Base-by-base conservation (phyloP, 2,888 invertebrate genomes). In the Fragum fragum region DNA sequence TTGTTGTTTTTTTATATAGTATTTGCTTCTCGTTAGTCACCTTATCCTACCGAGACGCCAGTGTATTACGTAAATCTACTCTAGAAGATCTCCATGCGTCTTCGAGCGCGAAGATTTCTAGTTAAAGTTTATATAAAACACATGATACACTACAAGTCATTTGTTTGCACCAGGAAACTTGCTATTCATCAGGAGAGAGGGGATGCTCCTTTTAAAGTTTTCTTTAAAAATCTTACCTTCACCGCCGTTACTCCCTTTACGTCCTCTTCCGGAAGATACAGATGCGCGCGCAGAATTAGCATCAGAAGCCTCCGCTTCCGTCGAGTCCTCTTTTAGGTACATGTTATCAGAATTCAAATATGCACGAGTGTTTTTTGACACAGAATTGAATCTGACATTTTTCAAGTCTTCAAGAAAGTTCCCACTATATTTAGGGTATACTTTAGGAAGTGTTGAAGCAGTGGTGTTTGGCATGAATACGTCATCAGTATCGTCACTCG, bases 281-380 rank as follows among this genome's bases (percentile, higher is more conserved):
- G 68, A 32, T 16, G 78, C 68, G 29, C 73, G 74, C 53, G 66
- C 77, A 47, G 70, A 52, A 61, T 71, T 73, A 9, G 29, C 55
- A 9, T 76, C 71, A 70, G 28, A 28, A 23, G 55, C 16, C 21
- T 63, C 66, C n/a, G 74, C 77, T 28, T 82, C 69, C 16, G 85
- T 79, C 9, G 90, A 90, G 72, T 90, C 90, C 61, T 89, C 98
- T 95, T 98, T 98, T 42, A 98, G 95, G 95, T 98, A 96, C 59
- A 87, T 81, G 79, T 89, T 90, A 71, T 91, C 88, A 23, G 88
- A 90, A 74, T 87, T 85, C 57, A 89, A 74, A 63, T 82, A 88
- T 26, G 89, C 88, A 52, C 87, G 83, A 18, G 88, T 88, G 73
- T 89, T 89, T 73, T 88, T 86, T 59, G 90, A 89, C 63, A 89